phyloP scores from a whole-genome alignment of 2,797 vertebrate species.

The Hephaestus fuliginosus region DNA sequence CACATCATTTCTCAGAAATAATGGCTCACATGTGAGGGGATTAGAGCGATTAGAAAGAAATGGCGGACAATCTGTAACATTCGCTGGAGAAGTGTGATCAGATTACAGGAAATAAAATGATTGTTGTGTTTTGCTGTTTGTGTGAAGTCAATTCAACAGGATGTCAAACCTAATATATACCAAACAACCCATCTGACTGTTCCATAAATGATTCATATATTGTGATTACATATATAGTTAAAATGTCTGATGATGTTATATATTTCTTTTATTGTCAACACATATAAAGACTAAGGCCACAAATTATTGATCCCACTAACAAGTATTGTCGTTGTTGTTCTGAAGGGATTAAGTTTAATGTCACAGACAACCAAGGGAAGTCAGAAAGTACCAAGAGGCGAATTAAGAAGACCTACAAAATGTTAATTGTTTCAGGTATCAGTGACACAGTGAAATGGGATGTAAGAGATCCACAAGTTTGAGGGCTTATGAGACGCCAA shows the following conservation, averaged over 20 bases:
- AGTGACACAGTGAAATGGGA: not conserved
- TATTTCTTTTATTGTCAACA: not conserved
- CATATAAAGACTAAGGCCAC: not conserved
- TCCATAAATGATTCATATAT: not conserved
- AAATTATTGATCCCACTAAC: too few species aligned
- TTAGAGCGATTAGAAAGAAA: slow-evolving; percentile 41
- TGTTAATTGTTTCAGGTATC: not conserved
- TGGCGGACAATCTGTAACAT: slow-evolving; percentile 44
- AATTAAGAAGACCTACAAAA: not conserved
- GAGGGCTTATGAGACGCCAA: too few species aligned
- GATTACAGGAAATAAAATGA: slow-evolving; percentile 28
- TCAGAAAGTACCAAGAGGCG: not conserved
- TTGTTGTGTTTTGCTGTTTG: not conserved
- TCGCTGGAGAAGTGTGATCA: slow-evolving; percentile 17
- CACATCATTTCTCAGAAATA: slow-evolving; percentile 48
- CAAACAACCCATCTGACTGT: too few species aligned
- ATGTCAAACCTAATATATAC: not conserved
- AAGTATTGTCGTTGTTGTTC: too few species aligned
- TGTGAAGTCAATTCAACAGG: not conserved
- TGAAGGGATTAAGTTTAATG: too few species aligned
- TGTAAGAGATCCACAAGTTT: too few species aligned
- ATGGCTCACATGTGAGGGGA: slow-evolving; percentile 56
- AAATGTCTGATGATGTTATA: not conserved
- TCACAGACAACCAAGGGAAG: not conserved
- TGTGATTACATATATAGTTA: not conserved